Base-by-base conservation (phyloP, 2,888 invertebrate genomes). In the Aproaerema taeniolella region DNA sequence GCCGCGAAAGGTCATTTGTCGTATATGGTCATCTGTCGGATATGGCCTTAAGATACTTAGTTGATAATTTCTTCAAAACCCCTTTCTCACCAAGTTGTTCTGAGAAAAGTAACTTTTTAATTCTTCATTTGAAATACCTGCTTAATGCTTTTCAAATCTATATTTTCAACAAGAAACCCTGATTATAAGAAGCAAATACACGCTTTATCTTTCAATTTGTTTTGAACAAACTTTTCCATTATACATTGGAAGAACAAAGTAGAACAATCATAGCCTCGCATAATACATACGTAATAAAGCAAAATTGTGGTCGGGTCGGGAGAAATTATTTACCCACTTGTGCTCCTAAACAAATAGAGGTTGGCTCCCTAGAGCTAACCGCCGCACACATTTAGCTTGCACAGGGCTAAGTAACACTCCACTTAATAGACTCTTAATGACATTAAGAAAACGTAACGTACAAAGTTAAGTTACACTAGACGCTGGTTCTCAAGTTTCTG, bases 401-500 rank as follows among this genome's bases (percentile, higher is more conserved):
- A 26, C 44, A 46, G 55, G 41, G 42, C 49, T 44, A 51, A 54
- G 53, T 52, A 61, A 58, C 53, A 60, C 49, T 55, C 55, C 48
- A 48, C 52, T 56, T 53, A 54, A 58, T 54, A 51, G 55, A 44
- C 46, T 42, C 47, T 47, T 66, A 66, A 73, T 65, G 49, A 54
- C 49, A 63, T 68, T 68, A 67, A 61, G 67, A 64, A 66, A 68
- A 66, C 49, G 50, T 53, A 48, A 30, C 14, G 30, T 45, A 46
- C 46, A 41, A 53, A 62, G 56, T 61, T 53, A 52, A 43, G 33
- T 42, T 41, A 45, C 44, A 53, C 43, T 52, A 39, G 40, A 47
- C 47, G 43, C 8, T 9, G 8, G 6, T n/a, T n/a, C n/a, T n/a
- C n/a, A n/a, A n/a, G n/a, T n/a, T n/a, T n/a, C n/a, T n/a, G n/a